These are phyloP conservation scores for Octopus bimaculoides DNA, from an alignment of 1,140 invertebrate species.

Conservation along the genomic window DNA sequence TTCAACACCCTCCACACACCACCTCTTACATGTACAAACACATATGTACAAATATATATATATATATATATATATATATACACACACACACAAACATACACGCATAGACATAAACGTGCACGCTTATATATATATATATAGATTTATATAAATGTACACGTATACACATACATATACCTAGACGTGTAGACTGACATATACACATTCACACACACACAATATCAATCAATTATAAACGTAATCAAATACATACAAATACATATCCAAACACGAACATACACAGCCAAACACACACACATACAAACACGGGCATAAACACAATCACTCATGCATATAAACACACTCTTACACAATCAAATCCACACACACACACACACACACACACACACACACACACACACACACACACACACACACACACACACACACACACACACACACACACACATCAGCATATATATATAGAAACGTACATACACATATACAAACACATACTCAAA, in stretches of 20 bases:
- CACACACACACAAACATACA: constrained; percentile 14
- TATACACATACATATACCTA: not conserved
- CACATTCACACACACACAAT: not conserved
- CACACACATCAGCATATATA: not conserved
- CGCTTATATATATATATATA: not conserved
- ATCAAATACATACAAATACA: not conserved
- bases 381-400: not conserved
- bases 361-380: not conserved
- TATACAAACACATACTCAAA: not conserved
- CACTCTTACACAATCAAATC: not conserved
- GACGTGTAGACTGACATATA: not conserved
- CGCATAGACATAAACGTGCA: not conserved
- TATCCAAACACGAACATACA: not conserved
- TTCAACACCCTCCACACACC: too few relatives aligned
- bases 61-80: constrained; percentile 13
- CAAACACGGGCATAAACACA: constrained; percentile 22
- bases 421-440: not conserved
- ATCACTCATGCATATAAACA: constrained; percentile 27
- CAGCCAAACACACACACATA: constrained; percentile 14
- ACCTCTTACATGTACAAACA: not conserved
- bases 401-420: not conserved
- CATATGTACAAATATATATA: constrained; percentile 11
- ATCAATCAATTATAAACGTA: not conserved
- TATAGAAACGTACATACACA: not conserved
- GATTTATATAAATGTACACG: not conserved